phyloP scores from a whole-genome alignment of 2,797 vertebrate genomes.

The Pangasius djambal region DNA sequence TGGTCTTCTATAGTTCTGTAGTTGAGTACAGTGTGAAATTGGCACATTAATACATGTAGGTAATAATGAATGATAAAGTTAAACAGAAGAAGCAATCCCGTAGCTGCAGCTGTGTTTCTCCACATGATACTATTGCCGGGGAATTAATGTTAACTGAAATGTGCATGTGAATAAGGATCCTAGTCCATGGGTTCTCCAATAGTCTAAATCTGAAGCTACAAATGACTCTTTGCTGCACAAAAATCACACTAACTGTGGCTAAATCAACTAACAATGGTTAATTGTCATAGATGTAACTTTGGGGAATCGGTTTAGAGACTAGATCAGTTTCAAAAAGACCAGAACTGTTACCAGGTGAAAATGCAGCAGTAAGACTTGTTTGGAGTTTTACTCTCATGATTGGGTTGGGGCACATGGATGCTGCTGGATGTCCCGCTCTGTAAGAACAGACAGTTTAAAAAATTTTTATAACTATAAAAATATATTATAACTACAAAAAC shows the following conservation, averaged over 20 bases:
- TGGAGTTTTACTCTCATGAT: not conserved
- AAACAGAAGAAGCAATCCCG: not conserved
- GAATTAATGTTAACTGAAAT: conserved; percentile 6
- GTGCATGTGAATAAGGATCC: conserved; percentile 9
- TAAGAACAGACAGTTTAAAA: not conserved
- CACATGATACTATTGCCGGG: not conserved
- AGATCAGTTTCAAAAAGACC: not conserved
- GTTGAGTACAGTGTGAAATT: not conserved
- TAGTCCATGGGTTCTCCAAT: not conserved
- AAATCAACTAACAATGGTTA: not conserved
- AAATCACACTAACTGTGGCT: not conserved
- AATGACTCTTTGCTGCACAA: not conserved
- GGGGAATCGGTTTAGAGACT: not conserved
- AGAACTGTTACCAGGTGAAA: not conserved
- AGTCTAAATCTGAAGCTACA: conserved; percentile 4
- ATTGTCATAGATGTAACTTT: not conserved
- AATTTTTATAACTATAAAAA: not conserved
- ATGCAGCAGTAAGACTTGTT: not conserved
- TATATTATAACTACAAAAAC: not conserved
- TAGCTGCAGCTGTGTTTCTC: not conserved
- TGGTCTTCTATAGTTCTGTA: not conserved
- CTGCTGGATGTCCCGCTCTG: not conserved
- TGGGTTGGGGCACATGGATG: not conserved
- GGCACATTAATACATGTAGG: not conserved
- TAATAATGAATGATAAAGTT: not conserved